These are phyloP conservation scores for Pteronura brasiliensis DNA, from an alignment of 2,113 vertebrate genomes.

Conservation along the genomic window DNA sequence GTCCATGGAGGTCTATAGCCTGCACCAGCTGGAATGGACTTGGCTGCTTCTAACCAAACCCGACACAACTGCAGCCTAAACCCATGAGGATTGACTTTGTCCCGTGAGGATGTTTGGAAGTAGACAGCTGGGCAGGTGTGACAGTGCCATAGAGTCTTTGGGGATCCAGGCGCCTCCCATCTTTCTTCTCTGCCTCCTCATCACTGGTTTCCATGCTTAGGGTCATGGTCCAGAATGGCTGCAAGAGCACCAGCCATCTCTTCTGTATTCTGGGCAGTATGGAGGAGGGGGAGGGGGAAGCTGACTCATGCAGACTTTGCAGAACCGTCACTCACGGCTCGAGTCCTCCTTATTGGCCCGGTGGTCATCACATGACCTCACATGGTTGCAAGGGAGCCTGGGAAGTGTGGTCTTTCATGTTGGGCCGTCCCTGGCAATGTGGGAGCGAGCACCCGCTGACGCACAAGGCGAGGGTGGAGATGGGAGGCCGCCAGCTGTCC, in stretches of 20 bases:
- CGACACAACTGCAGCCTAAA: no score
- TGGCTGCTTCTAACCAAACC: neutral
- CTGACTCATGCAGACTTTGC: neutral
- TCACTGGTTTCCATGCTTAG: neutral
- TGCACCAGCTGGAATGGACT: accelerated
- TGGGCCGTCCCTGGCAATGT: neutral
- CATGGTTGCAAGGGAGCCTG: no score
- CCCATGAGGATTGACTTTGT: neutral
- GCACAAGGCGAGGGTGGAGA: neutral
- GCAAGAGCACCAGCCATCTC: neutral
- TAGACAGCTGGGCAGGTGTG: neutral
- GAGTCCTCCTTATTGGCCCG: neutral
- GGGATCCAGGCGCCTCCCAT: neutral
- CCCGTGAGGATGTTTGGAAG: neutral
- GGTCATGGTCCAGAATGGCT: neutral
- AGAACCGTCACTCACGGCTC: neutral
- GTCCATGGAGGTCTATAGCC: no score
- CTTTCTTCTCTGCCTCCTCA: neutral
- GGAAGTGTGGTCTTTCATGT: neutral
- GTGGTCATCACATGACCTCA: neutral
- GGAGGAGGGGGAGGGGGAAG: neutral
- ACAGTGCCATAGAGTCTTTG: accelerated
- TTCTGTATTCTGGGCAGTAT: neutral
- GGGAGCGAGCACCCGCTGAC: accelerated
- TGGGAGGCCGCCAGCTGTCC: neutral